A percentile compares a stretch with the other conserved stretches of the same genome.
phyloP scores from a whole-genome alignment of 2,888 invertebrate species.

The Mimas tiliae region DNA sequence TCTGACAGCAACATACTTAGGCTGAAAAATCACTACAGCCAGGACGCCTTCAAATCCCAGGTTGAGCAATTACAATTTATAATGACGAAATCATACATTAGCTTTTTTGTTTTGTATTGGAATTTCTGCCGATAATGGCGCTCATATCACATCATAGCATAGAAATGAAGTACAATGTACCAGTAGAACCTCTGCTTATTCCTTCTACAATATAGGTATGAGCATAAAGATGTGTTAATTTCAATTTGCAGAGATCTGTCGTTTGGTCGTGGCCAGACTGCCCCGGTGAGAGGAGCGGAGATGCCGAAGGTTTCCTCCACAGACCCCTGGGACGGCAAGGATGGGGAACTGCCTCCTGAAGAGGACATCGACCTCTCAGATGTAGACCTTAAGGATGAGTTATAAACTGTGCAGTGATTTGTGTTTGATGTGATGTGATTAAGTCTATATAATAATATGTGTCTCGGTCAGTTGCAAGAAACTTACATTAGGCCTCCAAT shows the following conservation, averaged over 20 bases:
- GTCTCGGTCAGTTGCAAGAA: background rate
- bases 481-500: background rate
- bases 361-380: constrained; percentile 97
- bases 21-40: too few species aligned
- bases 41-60: too few species aligned
- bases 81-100: too few species aligned
- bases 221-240: background rate
- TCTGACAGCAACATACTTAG: too few species aligned
- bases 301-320: constrained; percentile 89
- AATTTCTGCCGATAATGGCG: too few species aligned
- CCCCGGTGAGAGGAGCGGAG: constrained; percentile 92
- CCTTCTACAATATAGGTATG: background rate
- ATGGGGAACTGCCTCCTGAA: constrained; percentile 92
- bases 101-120: too few species aligned
- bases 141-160: too few species aligned
- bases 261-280: constrained; percentile 96
- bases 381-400: constrained; percentile 91
- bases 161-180: too few species aligned
- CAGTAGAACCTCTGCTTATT: too few species aligned
- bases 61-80: too few species aligned
- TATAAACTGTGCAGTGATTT: constrained; percentile 74
- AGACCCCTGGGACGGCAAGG: constrained; percentile 97
- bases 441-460: constrained; percentile 3
- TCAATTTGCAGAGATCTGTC: constrained; percentile 89
- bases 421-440: constrained; percentile 8